Evolutionary conservation across 2,113 vertebrate genomes (phyloP).

Genomic region (Stigmatopora argus): DNA sequence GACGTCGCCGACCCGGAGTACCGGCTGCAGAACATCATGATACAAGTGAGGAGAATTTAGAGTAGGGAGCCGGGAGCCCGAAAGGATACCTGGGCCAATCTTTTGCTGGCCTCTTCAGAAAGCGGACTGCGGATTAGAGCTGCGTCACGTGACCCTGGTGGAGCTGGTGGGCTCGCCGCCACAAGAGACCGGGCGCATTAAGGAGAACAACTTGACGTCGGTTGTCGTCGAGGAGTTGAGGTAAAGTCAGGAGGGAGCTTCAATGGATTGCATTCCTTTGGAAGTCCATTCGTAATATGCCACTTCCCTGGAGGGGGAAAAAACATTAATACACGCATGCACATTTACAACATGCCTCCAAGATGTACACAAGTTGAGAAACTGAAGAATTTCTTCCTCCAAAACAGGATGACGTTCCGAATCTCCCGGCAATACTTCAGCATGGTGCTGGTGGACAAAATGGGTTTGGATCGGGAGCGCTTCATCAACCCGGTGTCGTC

Average conservation of each 20-base stretch:
- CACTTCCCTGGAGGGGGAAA: too few relatives aligned
- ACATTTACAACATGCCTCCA: slow-evolving; percentile 2
- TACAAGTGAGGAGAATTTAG: slow-evolving; percentile 75
- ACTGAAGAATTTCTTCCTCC: background rate
- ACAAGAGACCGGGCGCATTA: slow-evolving; percentile 81
- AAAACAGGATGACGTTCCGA: slow-evolving; percentile 77
- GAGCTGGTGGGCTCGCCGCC: slow-evolving; percentile 86
- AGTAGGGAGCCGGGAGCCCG: too few relatives aligned
- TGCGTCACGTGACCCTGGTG: slow-evolving; percentile 79
- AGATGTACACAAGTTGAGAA: background rate
- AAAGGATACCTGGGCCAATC: background rate
- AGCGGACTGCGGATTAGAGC: slow-evolving; percentile 82
- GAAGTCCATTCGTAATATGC: background rate
- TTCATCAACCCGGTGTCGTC: slow-evolving; percentile 78
- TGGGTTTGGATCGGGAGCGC: slow-evolving; percentile 82
- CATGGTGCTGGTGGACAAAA: slow-evolving; percentile 85
- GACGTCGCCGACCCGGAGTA: slow-evolving; percentile 79
- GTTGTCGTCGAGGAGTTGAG: slow-evolving; percentile 86
- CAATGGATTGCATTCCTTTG: background rate
- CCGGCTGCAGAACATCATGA: slow-evolving; percentile 86
- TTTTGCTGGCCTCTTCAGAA: slow-evolving; percentile 64
- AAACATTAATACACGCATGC: slow-evolving; percentile 1
- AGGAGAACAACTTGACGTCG: slow-evolving; percentile 70
- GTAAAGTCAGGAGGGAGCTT: slow-evolving; percentile 51
- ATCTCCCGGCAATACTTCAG: slow-evolving; percentile 85